Conservation (phyloP, 2,888 invertebrate species). For the Catocala fraxini region DNA sequence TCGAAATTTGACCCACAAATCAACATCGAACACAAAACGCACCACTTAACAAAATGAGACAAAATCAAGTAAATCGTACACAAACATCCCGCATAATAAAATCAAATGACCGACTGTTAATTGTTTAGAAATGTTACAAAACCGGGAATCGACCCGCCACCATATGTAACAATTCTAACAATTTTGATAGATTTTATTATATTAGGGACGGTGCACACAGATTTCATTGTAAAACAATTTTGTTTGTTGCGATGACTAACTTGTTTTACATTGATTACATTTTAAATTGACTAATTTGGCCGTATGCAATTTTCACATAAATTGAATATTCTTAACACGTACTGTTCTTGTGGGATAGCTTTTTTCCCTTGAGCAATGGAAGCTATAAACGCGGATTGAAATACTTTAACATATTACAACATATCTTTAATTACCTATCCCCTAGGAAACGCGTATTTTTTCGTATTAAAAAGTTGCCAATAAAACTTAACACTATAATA, state of each 20-base stretch:
- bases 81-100: slow-evolving; percentile 81
- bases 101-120: slow-evolving; percentile 47
- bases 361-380: no score
- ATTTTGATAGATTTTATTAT: slow-evolving; percentile 65
- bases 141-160: slow-evolving; percentile 68
- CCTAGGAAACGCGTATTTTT: no score
- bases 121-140: slow-evolving; percentile 68
- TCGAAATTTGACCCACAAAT: not conserved
- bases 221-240: not conserved
- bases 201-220: slow-evolving; percentile 53
- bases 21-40: slow-evolving; percentile 10
- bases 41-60: slow-evolving; percentile 57
- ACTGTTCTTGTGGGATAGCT: no score
- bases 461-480: no score
- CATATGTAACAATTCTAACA: slow-evolving; percentile 71
- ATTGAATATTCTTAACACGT: no score
- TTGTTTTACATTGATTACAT: no score
- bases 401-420: no score
- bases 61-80: slow-evolving; percentile 65
- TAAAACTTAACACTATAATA: no score
- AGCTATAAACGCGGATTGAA: no score
- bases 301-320: no score
- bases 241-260: not conserved
- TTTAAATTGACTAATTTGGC: no score
- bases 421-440: no score